Percentiles rank a stretch among this genome's conserved stretches.
phyloP scores from a whole-genome alignment of 2,888 invertebrate species.

The Chymomyza fuscimana region DNA sequence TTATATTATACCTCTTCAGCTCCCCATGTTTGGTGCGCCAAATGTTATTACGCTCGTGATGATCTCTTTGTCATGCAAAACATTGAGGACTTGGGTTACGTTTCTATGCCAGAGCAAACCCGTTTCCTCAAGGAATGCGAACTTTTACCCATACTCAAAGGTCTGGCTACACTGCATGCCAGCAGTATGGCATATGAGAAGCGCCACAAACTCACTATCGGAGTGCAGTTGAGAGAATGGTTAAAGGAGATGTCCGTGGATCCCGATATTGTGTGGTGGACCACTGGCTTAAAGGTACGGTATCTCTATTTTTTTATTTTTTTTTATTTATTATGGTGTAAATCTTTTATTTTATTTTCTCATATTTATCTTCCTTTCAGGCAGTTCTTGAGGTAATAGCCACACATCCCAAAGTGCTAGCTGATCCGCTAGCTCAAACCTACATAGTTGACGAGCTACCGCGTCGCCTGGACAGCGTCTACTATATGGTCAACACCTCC shows the following conservation, averaged over 20 bases:
- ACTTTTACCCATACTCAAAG: constrained; percentile 72
- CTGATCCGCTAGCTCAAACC: constrained; percentile 47
- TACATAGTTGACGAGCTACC: constrained; percentile 68
- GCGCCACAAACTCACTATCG: constrained; percentile 55
- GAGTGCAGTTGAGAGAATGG: constrained; percentile 52
- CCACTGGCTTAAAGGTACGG: constrained; percentile 61
- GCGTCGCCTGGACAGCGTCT: constrained; percentile 56
- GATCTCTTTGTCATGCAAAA: constrained; percentile 80
- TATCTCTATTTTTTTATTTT: too few relatives aligned
- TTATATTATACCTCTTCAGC: constrained; percentile 43
- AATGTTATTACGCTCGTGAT: constrained; percentile 74
- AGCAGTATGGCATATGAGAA: constrained; percentile 78
- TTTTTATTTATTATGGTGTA: too few relatives aligned
- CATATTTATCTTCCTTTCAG: constrained; percentile 28
- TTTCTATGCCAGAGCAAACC: constrained; percentile 33
- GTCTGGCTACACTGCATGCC: constrained; percentile 78
- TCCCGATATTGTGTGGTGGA: constrained; percentile 65
- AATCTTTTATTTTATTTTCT: too few relatives aligned
- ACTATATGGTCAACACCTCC: constrained; percentile 74
- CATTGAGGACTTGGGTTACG: constrained; percentile 69
- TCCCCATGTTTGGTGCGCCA: constrained; percentile 69
- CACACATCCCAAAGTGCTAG: constrained; percentile 50
- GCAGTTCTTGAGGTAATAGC: constrained; percentile 58
- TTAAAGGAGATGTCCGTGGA: constrained; percentile 63
- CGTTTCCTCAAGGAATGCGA: constrained; percentile 70